These are phyloP conservation scores for Tachysurus fulvidraco DNA, from an alignment of 2,113 vertebrate genomes.

Conservation along the genomic window DNA sequence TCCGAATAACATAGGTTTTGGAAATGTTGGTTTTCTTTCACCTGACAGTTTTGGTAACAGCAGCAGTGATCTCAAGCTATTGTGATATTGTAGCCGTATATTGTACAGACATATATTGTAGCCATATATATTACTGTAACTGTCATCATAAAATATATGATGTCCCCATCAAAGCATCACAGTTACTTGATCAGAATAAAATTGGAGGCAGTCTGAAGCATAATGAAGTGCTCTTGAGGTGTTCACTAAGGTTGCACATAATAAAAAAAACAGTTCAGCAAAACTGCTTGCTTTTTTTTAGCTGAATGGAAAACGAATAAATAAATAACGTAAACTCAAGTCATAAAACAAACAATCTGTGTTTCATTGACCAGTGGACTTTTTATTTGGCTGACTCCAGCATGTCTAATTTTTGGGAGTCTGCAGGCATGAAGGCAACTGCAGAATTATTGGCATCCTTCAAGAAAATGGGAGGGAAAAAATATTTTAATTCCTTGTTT, in stretches of 20 bases:
- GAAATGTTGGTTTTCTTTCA: neutral
- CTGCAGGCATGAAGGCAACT: neutral
- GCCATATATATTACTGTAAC: neutral
- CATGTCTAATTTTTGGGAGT: neutral
- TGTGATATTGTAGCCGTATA: neutral
- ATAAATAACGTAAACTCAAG: neutral
- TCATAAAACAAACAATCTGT: neutral
- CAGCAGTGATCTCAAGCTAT: neutral
- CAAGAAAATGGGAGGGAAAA: neutral
- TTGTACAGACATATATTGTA: neutral
- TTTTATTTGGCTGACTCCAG: neutral
- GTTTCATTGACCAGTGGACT: neutral
- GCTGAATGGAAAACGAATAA: neutral
- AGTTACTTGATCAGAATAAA: neutral
- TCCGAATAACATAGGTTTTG: neutral
- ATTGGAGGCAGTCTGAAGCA: neutral
- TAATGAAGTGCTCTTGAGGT: no score
- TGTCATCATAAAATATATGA: neutral
- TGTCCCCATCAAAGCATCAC: neutral
- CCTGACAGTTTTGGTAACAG: neutral
- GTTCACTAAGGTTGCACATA: neutral
- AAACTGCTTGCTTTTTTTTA: neutral
- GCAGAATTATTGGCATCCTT: neutral
- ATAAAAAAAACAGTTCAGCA: neutral
- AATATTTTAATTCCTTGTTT: neutral